Percentiles rank a stretch among this genome's conserved stretches.
phyloP scores from a whole-genome alignment of 1,140 invertebrate species.

The Hydropsyche tenuis region DNA sequence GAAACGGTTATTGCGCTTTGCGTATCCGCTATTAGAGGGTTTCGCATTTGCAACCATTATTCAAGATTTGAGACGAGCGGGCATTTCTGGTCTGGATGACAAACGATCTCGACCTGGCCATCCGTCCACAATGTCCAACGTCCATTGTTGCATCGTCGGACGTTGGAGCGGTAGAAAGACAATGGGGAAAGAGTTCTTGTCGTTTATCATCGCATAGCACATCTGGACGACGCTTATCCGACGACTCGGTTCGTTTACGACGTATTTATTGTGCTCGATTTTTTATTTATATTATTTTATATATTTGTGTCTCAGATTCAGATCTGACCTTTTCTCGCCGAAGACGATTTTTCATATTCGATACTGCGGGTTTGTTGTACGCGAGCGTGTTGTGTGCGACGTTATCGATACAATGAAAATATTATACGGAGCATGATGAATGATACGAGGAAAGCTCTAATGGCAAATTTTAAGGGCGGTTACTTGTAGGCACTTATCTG shows the following conservation, averaged over 20 bases:
- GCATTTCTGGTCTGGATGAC: constrained; percentile 41
- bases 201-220: constrained; percentile 27
- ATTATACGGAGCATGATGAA: too few relatives aligned
- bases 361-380: too few relatives aligned
- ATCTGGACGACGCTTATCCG: constrained; percentile 10
- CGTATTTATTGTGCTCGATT: not conserved
- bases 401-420: too few relatives aligned
- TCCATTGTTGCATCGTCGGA: constrained; percentile 47
- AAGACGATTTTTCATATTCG: too few relatives aligned
- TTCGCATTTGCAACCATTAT: constrained; percentile 36
- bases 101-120: constrained; percentile 46
- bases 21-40: not conserved
- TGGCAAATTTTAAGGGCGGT: too few relatives aligned
- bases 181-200: constrained; percentile 42
- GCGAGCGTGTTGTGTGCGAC: too few relatives aligned
- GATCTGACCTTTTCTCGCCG: too few relatives aligned
- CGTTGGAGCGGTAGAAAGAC: constrained; percentile 44
- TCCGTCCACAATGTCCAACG: constrained; percentile 44
- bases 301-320: too few relatives aligned
- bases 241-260: not conserved
- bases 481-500: too few relatives aligned
- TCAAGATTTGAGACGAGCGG: constrained; percentile 47
- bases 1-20: not conserved
- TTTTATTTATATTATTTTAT: not conserved
- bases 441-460: too few relatives aligned